Evolutionary conservation across 2,797 vertebrate species (phyloP), one percentile per base, ranked within the genome.

Genomic region (Periparus ater): DNA sequence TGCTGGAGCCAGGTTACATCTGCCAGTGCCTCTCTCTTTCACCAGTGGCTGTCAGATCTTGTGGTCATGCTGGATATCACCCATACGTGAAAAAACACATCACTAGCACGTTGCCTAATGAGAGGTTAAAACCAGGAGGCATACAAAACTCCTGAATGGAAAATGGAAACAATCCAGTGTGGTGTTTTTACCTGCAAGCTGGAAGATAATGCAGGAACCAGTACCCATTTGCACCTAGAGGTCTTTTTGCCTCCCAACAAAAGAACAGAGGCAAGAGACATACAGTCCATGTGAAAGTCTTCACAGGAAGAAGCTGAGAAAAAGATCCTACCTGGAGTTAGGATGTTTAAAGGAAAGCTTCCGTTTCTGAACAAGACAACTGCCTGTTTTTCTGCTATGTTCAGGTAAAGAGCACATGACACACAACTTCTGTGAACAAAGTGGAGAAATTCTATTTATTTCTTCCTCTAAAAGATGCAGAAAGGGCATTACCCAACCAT

Each of bases 81-180:
- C 15, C 19, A 30, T 68, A 45, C 23, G 27, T 5, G 12, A 48
- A 17, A 0, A 3, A 62, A 50, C 17, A n/a, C 0, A 0, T 23
- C 71, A 45, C 17, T 60, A 74, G 17, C n/a, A 71, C 2, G 2
- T 2, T 60, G 42, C 51, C 44, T 55, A 55, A 44, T 0, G 1
- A 79, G 38, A 66, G 12, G 30, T 27, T 85, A 66, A 45, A 82
- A 54, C 8, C 40, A 80, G 60, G 16, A 79, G 47, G 53, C 11
- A 55, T 7, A 30, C 32, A 77, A 66, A 14, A 55, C 5, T 60
- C 36, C 13, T 32, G 65, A 80, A 86, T 14, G 36, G 66, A 74
- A 91, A 91, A 91, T 71, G 26, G 11, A 67, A 89, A 74, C 22
- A 73, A 80, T 45, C 19, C 34, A 58, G 8, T 13, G 30, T 4